Base-by-base conservation (phyloP, 2,113 vertebrate genomes). In the Tupaia tana region DNA sequence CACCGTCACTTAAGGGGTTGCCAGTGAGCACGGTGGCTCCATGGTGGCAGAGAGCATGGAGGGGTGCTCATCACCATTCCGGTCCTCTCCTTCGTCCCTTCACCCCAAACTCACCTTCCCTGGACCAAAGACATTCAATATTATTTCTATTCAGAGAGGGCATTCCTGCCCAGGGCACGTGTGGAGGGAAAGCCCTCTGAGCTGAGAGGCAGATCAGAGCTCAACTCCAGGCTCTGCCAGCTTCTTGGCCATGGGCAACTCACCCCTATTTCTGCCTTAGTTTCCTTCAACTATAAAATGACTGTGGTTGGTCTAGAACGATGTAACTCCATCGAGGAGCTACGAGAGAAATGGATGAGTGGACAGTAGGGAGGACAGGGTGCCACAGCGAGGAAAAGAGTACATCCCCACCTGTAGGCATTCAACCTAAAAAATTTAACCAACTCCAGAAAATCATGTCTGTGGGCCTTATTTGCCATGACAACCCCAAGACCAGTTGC, bases 1-100 rank as follows among this genome's bases (percentile, higher is more conserved):
- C 31, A 31, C 96, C 87, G 54, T 92, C 92, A 89, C 56, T 95
- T 71, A 89, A 90, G 67, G 89, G 91, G 86, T 84, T 22, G 2
- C 92, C 89, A 70, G 34, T 82, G 89, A 92, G 29, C 78, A 29
- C 16, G 14, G 9, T 16, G 66, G 83, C 27, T 56, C 20, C 20
- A 5, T 29, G 43, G 86, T 56, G 59, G 24, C 16, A 3, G 63
- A 71, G 64, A 86, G 31, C 90, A 92, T 87, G 89, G 70, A 93
- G 86, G 83, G 54, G 64, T 25, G 4, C 56, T 74, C n/a, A 34
- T 80, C 67, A 9, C 86, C 77, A 13, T 58, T 73, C 61, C 19
- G 24, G 5, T 70, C 74, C 29, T 69, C 79, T 89, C 24, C 52
- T 56, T 58, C 4, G 0, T 84, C 58, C 73, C 74, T 93, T 94